Evolutionary conservation across 2,888 invertebrate species (phyloP).

Genomic region (Cosmia trapezina): DNA sequence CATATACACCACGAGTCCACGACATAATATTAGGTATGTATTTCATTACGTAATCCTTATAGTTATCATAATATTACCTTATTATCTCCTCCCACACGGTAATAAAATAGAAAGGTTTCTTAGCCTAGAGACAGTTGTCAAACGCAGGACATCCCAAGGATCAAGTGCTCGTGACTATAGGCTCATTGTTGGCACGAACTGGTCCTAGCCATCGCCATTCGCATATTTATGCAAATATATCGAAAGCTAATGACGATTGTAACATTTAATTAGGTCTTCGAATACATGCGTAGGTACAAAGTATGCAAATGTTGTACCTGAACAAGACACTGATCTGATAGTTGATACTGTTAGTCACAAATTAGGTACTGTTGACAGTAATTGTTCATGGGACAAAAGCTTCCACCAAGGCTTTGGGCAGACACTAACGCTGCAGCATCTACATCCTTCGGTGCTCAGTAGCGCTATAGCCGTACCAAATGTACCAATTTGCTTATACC

Average conservation of each 20-base stretch:
- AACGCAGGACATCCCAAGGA: constrained; percentile 62
- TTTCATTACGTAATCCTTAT: background rate
- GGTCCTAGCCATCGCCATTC: constrained; percentile 42
- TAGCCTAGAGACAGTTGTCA: constrained; percentile 35
- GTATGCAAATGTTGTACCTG: constrained; percentile 23
- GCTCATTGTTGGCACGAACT: constrained; percentile 48
- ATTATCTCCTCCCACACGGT: constrained; percentile 19
- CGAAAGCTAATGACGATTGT: constrained; percentile 47
- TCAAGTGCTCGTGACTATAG: constrained; percentile 53
- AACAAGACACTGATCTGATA: constrained; percentile 26
- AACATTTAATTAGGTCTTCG: constrained; percentile 42
- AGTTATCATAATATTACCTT: constrained; percentile 4
- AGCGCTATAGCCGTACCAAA: background rate
- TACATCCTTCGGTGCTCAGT: background rate
- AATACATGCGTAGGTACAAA: constrained; percentile 36
- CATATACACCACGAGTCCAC: background rate
- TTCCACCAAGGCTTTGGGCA: background rate
- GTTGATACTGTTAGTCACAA: constrained; percentile 8
- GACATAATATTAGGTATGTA: too few relatives aligned
- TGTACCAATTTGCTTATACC: background rate
- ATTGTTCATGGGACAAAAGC: background rate
- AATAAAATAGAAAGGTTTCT: constrained; percentile 47
- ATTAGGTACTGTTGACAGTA: constrained; percentile 17
- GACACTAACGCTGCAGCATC: background rate
- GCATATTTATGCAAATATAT: constrained; percentile 61